Percentiles rank a stretch among this genome's conserved stretches.
Evolutionary conservation across 2,888 invertebrate genomes (phyloP).

Genomic region (Pristionchus exspectatus): DNA sequence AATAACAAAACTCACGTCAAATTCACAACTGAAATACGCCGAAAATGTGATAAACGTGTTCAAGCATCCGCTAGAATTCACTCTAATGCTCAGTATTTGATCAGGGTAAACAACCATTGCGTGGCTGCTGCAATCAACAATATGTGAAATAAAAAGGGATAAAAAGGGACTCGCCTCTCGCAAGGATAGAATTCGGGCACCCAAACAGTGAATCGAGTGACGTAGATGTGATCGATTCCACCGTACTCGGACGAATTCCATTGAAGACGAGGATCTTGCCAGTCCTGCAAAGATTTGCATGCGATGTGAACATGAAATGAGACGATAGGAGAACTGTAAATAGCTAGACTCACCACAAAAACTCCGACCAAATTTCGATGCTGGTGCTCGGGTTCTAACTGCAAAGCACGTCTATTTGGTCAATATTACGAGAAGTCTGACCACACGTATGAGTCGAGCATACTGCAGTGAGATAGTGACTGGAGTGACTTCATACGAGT

Average conservation of each 20-base stretch:
- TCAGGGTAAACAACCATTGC: not conserved
- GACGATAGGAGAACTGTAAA: too few species aligned
- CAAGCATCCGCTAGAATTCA: constrained; percentile 23
- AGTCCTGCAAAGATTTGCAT: not conserved
- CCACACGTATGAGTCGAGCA: constrained; percentile 43
- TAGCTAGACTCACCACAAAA: constrained; percentile 6
- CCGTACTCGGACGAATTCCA: constrained; percentile 46
- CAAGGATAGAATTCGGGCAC: constrained; percentile 47
- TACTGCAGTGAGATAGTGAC: constrained; percentile 32
- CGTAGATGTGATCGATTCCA: constrained; percentile 38
- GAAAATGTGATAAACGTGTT: constrained; percentile 34
- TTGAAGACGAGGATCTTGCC: constrained; percentile 40
- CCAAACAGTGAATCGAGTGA: constrained; percentile 36
- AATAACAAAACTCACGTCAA: constrained; percentile 30
- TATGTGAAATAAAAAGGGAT: not conserved
- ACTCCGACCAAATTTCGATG: constrained; percentile 40
- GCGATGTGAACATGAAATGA: too few species aligned
- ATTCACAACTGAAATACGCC: constrained; percentile 41
- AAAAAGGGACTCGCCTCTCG: constrained; percentile 26
- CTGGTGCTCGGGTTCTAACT: constrained; percentile 50
- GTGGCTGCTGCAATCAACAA: not conserved
- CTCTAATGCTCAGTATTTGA: not conserved
- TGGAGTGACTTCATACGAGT: not conserved
- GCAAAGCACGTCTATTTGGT: not conserved
- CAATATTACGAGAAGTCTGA: not conserved